Evolutionary conservation across 2,797 vertebrate species (phyloP).

Genomic region (Rhabdophis nuchalis): DNA sequence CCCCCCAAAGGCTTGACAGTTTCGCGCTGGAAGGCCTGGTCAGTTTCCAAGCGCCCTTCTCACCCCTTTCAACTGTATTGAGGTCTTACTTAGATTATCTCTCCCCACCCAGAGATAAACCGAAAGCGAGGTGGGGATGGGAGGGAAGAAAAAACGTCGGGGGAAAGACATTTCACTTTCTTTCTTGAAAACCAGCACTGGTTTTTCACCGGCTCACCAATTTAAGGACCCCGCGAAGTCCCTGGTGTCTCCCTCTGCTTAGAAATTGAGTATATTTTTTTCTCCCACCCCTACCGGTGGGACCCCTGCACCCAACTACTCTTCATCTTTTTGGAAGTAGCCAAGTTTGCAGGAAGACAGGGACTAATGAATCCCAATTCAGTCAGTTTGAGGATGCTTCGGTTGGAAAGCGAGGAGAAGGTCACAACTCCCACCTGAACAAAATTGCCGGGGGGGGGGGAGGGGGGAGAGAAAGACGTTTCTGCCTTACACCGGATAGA

Average conservation of each 20-base stretch:
- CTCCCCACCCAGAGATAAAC: not conserved
- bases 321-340: not conserved
- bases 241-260: not conserved
- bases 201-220: not conserved
- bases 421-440: not conserved
- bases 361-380: not conserved
- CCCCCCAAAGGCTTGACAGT: not conserved
- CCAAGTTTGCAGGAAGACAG: not conserved
- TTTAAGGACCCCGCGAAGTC: not conserved
- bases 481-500: not conserved
- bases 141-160: not conserved
- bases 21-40: not conserved
- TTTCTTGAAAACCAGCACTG: not conserved
- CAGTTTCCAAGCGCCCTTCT: not conserved
- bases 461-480: not conserved
- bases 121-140: not conserved
- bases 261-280: not conserved
- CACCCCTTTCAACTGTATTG: not conserved
- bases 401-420: not conserved
- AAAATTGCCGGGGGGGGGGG: too few relatives aligned
- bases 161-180: not conserved
- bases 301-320: not conserved
- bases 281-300: not conserved
- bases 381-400: not conserved
- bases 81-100: not conserved